Base-by-base conservation (phyloP, 2,797 vertebrate genomes). In the Choloepus didactylus region DNA sequence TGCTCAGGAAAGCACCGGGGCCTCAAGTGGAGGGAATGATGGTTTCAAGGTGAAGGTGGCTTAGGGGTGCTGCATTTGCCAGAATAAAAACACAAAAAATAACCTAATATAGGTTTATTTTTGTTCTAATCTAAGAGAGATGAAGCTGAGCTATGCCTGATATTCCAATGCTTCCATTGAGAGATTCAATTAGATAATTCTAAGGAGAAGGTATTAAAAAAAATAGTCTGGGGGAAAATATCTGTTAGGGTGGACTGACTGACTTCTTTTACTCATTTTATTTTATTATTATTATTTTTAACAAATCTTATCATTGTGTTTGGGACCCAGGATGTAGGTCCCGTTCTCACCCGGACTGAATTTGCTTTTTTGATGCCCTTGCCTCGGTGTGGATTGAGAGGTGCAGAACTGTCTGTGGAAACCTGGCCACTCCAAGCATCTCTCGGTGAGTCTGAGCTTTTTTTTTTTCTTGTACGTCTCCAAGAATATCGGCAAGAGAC, bases 81-180 rank as follows among this genome's bases (percentile, higher is more conserved):
- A 54, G 49, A 85, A 83, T 21, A 49, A 44, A 70, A 75, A 25
- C 79, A 72, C 2, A 35, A 83, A 56, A 88, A 56, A 81, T 35
- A 27, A 35, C 5, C 7, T 19, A 67, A n/a, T 29, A 11, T 0
- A 59, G 21, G 51, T 59, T 93, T 77, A 10, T 59, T 51, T 66
- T 89, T 75, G 23, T 95, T 81, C 62, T 87, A 64, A 64, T 69
- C 16, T 89, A 75, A 95, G 72, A 49, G 87, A 93, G 25, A 59
- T 82, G n/a, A 89, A 93, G 29, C 64, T 82, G 35, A 89, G 8
- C 38, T 81, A 14, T 49, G 19, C 14, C 9, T 79, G 72, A 73
- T 54, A 86, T 19, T 85, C 51, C 51, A 54, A 41, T 29, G 56
- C 93, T 92, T 92, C 19, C n/a, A 46, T 0, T 59, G 2, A 23